Base-by-base conservation (phyloP, 2,797 vertebrate species). In the Enteromius anoplus region DNA sequence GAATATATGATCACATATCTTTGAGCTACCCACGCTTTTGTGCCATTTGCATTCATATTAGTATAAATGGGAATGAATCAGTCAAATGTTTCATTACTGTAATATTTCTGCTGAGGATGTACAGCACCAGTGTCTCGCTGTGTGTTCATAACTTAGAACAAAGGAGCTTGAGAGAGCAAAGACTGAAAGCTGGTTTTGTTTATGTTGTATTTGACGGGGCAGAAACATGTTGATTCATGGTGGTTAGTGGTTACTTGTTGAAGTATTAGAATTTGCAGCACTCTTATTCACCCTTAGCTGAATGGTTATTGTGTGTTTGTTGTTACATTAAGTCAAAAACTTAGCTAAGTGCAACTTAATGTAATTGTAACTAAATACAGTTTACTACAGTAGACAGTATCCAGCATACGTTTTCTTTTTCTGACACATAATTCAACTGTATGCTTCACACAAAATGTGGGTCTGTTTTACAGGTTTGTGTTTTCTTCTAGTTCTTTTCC, bases 1-100 rank as follows among this genome's bases (percentile, higher is more conserved):
- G 88, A 89, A 92, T 91, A 88, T 86, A 86, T 87, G 87, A 87
- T 86, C 77, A 78, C 85, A 88, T 88, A 78, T 88, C 88, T 78
- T 42, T 62, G 84, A 85, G 87, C 86, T 32, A 69, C 88, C 84
- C 7, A 14, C 15, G 1, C 69, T 70, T 84, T 89, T 86, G 29
- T 21, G 75, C 86, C 64, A 76, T 88, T 89, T 87, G 78, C 81
- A 86, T 78, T 40, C 81, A 84, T 86, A 90, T 91, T 88, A 84
- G 62, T 70, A 72, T 72, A 34, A 89, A 83, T 81, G 88, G 86
- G 85, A 86, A 81, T 81, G 84, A 89, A 84, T 82, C 86, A 75
- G n/a, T 10, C 51, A 85, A 76, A 51, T 71, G 47, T 79, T 79
- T 79, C 58, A 79, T 79, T 72, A 75, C 83, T 55, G 26, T 75